phyloP scores from a whole-genome alignment of 1,140 invertebrate species.

The Drosophila quadrilineata region DNA sequence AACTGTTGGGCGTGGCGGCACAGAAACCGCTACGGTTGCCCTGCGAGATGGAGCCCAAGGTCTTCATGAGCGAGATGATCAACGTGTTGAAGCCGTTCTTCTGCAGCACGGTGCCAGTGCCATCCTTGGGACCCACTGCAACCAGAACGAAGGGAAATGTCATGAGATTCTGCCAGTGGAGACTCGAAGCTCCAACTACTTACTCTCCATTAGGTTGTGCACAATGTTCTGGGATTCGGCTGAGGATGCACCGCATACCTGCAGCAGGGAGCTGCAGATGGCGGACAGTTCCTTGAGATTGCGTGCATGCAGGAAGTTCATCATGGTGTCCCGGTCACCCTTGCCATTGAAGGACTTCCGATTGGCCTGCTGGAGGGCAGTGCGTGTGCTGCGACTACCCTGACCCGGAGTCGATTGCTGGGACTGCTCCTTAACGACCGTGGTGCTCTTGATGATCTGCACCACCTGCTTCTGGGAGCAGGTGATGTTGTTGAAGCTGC shows the following conservation, averaged over 20 bases:
- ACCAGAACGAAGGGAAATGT: neutral
- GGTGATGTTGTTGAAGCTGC: slow-evolving; percentile 54
- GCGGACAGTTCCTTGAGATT: slow-evolving; percentile 31
- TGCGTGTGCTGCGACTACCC: slow-evolving; percentile 42
- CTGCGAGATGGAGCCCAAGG: slow-evolving; percentile 40
- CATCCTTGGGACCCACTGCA: slow-evolving; percentile 54
- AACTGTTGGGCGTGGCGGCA: slow-evolving; percentile 44
- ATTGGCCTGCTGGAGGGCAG: slow-evolving; percentile 3
- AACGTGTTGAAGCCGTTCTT: slow-evolving; percentile 57
- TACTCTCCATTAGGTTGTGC: slow-evolving; percentile 55
- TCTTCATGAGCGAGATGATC: slow-evolving; percentile 46
- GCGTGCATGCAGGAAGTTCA: slow-evolving; percentile 43
- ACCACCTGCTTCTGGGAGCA: slow-evolving; percentile 50
- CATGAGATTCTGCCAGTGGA: too few species aligned
- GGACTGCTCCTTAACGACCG: neutral
- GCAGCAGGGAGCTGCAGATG: slow-evolving; percentile 43
- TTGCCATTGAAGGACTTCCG: neutral
- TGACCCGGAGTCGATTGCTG: neutral
- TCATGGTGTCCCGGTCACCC: slow-evolving; percentile 46
- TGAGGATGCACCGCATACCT: slow-evolving; percentile 47
- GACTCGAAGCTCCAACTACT: slow-evolving; percentile 18
- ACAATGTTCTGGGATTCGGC: slow-evolving; percentile 46
- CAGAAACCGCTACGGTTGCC: slow-evolving; percentile 50
- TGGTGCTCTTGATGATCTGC: slow-evolving; percentile 53
- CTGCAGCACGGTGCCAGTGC: slow-evolving; percentile 28